phyloP scores from a whole-genome alignment of 2,888 invertebrate genomes.

The Tipula vernalis region DNA sequence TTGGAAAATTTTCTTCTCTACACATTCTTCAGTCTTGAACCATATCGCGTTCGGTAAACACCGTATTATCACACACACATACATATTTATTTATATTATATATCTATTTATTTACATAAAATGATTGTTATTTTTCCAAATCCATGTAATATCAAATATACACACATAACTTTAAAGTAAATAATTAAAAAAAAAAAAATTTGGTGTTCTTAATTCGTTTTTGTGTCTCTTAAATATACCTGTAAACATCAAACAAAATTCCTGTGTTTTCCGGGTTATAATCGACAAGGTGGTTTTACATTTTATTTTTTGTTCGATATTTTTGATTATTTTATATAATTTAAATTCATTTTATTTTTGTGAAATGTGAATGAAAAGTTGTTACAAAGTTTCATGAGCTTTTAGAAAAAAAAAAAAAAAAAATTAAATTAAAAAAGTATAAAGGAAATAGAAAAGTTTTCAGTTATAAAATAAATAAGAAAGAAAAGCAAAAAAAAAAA shows the following conservation, averaged over 20 bases:
- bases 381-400: neutral
- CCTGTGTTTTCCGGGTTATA: neutral
- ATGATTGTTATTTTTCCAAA: neutral
- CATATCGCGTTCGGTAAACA: slow-evolving; percentile 34
- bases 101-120: neutral
- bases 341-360: neutral
- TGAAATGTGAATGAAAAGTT: neutral
- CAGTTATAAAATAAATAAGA: neutral
- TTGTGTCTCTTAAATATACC: neutral
- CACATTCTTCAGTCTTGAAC: slow-evolving; percentile 31
- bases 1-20: neutral
- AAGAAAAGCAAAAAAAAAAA: neutral
- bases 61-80: neutral
- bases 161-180: neutral
- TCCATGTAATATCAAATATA: neutral
- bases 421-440: neutral
- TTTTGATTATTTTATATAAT: neutral
- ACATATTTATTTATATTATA: neutral
- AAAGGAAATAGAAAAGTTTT: neutral
- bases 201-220: neutral
- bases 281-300: neutral
- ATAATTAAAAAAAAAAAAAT: neutral
- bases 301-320: neutral
- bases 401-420: neutral
- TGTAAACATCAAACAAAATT: neutral